These are phyloP conservation scores for Temnothorax curvispinosus DNA, from an alignment of 1,140 invertebrate species.

Conservation along the genomic window DNA sequence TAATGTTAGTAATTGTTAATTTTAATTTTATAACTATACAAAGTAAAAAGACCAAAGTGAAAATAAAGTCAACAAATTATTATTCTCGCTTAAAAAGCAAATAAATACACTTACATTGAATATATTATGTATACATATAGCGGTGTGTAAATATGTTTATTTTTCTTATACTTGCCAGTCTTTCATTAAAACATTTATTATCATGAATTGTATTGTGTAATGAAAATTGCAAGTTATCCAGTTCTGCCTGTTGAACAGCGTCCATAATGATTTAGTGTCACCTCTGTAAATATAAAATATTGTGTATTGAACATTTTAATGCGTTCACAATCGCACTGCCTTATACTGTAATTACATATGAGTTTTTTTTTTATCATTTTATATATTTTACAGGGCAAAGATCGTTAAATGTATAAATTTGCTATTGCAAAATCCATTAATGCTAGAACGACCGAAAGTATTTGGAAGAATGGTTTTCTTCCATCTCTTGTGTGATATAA, in stretches of 20 bases:
- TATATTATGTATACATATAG: neutral
- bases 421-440: neutral
- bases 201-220: neutral
- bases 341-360: neutral
- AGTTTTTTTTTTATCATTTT: neutral
- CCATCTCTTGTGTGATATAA: neutral
- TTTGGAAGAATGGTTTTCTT: neutral
- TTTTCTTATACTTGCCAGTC: slow-evolving; percentile 2
- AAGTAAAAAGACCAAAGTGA: neutral
- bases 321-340: slow-evolving; percentile 11
- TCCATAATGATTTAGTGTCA: slow-evolving; percentile 17
- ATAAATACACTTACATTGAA: neutral
- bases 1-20: neutral
- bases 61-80: neutral
- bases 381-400: neutral
- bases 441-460: neutral
- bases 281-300: slow-evolving; percentile 47
- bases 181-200: slow-evolving; percentile 23
- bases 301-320: neutral
- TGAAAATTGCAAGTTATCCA: slow-evolving; percentile 3
- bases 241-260: neutral
- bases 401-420: slow-evolving; percentile 21
- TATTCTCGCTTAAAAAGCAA: neutral
- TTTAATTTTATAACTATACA: neutral
- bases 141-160: slow-evolving; percentile 8